Conservation (phyloP, 2,888 invertebrate species). For the Hirtodrosophila alboralis region DNA sequence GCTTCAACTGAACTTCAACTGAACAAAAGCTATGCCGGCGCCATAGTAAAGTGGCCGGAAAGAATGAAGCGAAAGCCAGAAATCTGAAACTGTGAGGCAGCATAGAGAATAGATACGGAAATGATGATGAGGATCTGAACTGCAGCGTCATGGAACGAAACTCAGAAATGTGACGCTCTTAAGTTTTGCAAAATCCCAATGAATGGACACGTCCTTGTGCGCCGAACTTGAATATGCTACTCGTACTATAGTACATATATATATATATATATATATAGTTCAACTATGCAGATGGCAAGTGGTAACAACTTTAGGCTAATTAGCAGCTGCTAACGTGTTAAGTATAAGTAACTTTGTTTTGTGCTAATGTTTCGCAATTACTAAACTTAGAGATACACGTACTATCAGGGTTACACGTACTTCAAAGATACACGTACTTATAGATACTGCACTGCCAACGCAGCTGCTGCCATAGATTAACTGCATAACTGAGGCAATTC, state of each 20-base stretch:
- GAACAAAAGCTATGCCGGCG: slow-evolving; percentile 73
- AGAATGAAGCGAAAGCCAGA: slow-evolving; percentile 22
- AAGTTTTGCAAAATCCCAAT: slow-evolving; percentile 43
- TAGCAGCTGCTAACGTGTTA: slow-evolving; percentile 60
- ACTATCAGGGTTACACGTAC: neutral
- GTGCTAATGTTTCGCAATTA: slow-evolving; percentile 48
- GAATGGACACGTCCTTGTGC: slow-evolving; percentile 37
- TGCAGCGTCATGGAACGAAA: slow-evolving; percentile 57
- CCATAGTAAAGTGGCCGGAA: slow-evolving; percentile 50
- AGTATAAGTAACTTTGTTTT: slow-evolving; percentile 20
- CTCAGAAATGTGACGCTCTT: slow-evolving; percentile 51
- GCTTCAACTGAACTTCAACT: slow-evolving; percentile 56
- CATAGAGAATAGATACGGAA: neutral
- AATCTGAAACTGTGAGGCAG: slow-evolving; percentile 19
- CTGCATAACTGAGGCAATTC: slow-evolving; percentile 8
- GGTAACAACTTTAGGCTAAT: slow-evolving; percentile 70
- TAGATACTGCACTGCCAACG: neutral
- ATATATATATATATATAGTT: no score
- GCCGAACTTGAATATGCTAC: slow-evolving; percentile 3
- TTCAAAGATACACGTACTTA: neutral
- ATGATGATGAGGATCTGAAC: slow-evolving; percentile 23
- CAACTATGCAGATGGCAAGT: slow-evolving; percentile 5
- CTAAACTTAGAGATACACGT: neutral
- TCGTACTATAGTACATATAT: neutral
- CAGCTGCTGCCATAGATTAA: slow-evolving; percentile 6